Evolutionary conservation across 2,797 vertebrate genomes (phyloP).

Genomic region (Manis pentadactyla): DNA sequence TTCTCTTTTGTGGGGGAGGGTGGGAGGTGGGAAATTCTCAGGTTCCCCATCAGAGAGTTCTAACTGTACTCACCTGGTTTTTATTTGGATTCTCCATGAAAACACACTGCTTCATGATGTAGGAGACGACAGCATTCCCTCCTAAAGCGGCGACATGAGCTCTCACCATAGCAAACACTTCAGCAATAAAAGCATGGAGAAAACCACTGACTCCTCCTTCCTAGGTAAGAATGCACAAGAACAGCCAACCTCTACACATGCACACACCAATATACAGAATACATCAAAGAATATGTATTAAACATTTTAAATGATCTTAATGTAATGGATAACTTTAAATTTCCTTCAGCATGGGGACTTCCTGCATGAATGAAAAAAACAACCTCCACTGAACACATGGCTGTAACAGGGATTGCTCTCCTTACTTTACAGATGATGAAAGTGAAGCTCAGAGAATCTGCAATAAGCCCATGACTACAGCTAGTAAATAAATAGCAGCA

Average conservation of each 20-base stretch:
- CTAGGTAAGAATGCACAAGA: constrained; percentile 80
- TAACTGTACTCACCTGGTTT: constrained; percentile 92
- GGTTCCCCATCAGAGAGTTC: background rate
- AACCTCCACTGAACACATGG: background rate
- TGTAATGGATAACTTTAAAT: background rate
- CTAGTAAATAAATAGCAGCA: background rate
- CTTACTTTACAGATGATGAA: background rate
- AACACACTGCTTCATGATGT: constrained; percentile 99
- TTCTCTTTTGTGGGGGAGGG: background rate
- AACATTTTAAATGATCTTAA: background rate
- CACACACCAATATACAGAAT: background rate
- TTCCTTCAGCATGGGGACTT: background rate
- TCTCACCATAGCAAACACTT: constrained; percentile 99
- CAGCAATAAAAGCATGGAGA: constrained; percentile 97
- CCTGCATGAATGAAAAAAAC: background rate
- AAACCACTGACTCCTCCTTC: constrained; percentile 99
- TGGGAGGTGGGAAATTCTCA: no score
- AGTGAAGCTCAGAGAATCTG: background rate
- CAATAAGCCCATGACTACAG: background rate
- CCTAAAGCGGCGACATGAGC: constrained; percentile 98
- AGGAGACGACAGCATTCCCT: constrained; percentile 98
- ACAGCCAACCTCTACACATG: background rate
- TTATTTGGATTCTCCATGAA: constrained; percentile 99
- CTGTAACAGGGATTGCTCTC: background rate
- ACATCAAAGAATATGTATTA: background rate